Percentiles rank a stretch among this genome's conserved stretches.
phyloP scores from a whole-genome alignment of 2,888 invertebrate genomes.

The Trachelus tabidus region DNA sequence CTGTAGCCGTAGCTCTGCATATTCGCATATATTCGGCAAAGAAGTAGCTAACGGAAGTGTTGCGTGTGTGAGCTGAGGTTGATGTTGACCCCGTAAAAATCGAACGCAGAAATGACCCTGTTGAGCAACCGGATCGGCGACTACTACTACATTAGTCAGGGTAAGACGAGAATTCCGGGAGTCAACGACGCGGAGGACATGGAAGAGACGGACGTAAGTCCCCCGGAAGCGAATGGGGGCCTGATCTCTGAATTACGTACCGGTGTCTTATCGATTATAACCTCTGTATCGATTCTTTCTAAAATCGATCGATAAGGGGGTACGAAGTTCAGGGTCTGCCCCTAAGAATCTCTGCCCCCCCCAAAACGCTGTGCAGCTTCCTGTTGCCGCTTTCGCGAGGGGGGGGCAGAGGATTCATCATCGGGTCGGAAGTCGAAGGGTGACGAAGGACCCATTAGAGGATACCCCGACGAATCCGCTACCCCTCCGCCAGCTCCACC shows the following conservation, averaged over 20 bases:
- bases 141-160: conserved; percentile 94
- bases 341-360: conserved; percentile 58
- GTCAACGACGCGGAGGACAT: conserved; percentile 94
- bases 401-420: conserved; percentile 46
- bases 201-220: conserved; percentile 88
- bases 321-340: conserved; percentile 49
- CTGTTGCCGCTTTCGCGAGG: conserved; percentile 61
- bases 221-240: conserved; percentile 15
- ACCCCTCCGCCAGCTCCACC: conserved; percentile 55
- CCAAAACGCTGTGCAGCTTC: conserved; percentile 55
- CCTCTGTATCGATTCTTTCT: no score
- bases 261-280: neutral
- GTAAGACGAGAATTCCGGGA: conserved; percentile 93
- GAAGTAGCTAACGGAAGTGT: conserved; percentile 2
- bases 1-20: neutral
- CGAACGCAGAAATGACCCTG: conserved; percentile 81
- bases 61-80: conserved; percentile 1
- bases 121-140: conserved; percentile 86
- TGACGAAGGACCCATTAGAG: conserved; percentile 14
- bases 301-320: conserved; percentile 17
- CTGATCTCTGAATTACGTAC: neutral
- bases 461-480: conserved; percentile 50
- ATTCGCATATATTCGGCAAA: neutral
- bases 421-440: conserved; percentile 34
- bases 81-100: conserved; percentile 25